A percentile compares a stretch with the other conserved stretches of the same genome.
phyloP scores from a whole-genome alignment of 2,113 vertebrate species.

The Macquaria australasica region DNA sequence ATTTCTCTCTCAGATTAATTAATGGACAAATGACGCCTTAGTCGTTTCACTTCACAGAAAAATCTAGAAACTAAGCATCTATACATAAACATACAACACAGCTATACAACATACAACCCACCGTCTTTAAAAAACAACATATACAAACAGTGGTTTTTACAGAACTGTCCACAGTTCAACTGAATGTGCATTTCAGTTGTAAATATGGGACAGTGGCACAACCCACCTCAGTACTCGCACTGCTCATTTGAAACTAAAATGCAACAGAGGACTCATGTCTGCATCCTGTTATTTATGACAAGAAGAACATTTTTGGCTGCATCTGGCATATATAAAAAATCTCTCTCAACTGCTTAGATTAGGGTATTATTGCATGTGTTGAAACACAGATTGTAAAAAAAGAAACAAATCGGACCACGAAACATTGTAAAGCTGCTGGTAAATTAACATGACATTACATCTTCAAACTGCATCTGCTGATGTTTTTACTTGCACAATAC shows the following conservation, averaged over 20 bases:
- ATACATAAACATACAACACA: conserved; percentile 14
- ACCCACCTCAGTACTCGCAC: not conserved
- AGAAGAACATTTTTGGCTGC: not conserved
- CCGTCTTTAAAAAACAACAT: not conserved
- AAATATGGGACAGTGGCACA: not conserved
- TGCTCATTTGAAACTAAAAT: not conserved
- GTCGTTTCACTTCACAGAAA: not conserved
- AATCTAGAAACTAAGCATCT: not conserved
- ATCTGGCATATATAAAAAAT: not conserved
- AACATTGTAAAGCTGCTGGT: not conserved
- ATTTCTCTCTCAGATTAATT: not conserved
- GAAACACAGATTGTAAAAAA: not conserved
- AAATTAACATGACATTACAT: conserved; percentile 7
- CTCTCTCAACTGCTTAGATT: not conserved
- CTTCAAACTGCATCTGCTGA: conserved; percentile 27
- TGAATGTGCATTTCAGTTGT: not conserved
- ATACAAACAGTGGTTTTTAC: not conserved
- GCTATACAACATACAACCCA: not conserved
- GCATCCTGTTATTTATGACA: not conserved
- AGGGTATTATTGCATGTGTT: not conserved
- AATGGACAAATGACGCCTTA: not conserved
- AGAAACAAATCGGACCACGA: not conserved
- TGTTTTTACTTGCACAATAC: conserved; percentile 14
- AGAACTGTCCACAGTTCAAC: not conserved
- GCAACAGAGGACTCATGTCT: not conserved